Evolutionary conservation across 2,888 invertebrate genomes (phyloP).

Genomic region (Pardosa pseudoannulata): DNA sequence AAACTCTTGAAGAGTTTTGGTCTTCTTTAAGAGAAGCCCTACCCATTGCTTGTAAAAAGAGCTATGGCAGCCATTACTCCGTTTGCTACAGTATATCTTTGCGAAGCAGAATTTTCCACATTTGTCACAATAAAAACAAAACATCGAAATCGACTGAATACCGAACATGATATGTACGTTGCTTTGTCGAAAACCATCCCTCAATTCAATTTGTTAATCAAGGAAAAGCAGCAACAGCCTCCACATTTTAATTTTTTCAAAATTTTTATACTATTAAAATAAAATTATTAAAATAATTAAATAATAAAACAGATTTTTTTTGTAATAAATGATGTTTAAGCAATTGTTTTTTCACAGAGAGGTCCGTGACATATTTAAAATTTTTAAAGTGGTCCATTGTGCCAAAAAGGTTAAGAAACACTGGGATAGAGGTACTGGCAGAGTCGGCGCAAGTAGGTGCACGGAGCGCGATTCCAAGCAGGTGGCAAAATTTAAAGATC

Average conservation of each 20-base stretch:
- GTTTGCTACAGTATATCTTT: too few relatives aligned
- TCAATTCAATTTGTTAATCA: constrained; percentile 41
- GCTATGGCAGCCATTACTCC: too few relatives aligned
- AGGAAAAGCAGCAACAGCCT: constrained; percentile 45
- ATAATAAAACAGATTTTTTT: too few relatives aligned
- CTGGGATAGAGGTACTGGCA: too few relatives aligned
- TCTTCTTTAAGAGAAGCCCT: constrained; percentile 18
- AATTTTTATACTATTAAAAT: too few relatives aligned
- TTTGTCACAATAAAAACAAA: constrained; percentile 34
- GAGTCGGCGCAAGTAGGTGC: too few relatives aligned
- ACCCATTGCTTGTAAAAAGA: too few relatives aligned
- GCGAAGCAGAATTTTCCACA: constrained; percentile 28
- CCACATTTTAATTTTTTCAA: too few relatives aligned
- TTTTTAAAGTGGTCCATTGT: constrained; percentile 49
- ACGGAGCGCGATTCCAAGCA: too few relatives aligned
- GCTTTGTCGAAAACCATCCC: constrained; percentile 53
- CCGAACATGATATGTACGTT: constrained; percentile 39
- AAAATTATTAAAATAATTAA: too few relatives aligned
- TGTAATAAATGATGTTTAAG: constrained; percentile 9
- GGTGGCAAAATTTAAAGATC: too few relatives aligned
- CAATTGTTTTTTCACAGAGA: constrained; percentile 3
- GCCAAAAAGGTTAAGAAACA: constrained; percentile 56
- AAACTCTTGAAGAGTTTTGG: constrained; percentile 28
- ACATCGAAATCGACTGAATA: constrained; percentile 47
- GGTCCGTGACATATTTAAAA: constrained; percentile 17